Conservation (phyloP, 2,797 vertebrate genomes). For the Xyrichtys novacula region DNA sequence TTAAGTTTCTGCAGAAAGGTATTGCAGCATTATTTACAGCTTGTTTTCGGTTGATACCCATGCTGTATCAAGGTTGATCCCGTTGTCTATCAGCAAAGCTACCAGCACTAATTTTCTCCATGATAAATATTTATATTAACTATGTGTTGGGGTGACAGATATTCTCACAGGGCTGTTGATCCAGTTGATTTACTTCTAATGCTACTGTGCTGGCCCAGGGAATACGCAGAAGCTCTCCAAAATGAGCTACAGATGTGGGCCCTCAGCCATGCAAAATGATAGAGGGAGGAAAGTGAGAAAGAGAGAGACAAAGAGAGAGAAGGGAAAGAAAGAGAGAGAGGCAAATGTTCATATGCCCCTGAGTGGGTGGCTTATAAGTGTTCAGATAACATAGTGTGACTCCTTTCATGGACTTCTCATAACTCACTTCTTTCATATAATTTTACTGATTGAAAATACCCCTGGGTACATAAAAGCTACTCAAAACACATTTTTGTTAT, state of each 20-base stretch:
- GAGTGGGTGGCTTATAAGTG: constrained; percentile 60
- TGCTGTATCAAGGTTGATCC: constrained; percentile 8
- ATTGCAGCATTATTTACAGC: constrained; percentile 27
- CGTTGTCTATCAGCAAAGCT: constrained; percentile 46
- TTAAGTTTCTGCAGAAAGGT: constrained; percentile 4
- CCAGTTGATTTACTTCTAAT: constrained; percentile 75
- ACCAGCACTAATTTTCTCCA: constrained; percentile 30
- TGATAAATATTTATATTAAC: constrained; percentile 56
- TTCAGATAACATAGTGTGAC: constrained; percentile 55
- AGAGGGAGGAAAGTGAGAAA: constrained; percentile 39
- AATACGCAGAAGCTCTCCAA: constrained; percentile 72
- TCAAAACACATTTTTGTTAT: constrained; percentile 42
- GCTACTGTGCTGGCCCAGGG: constrained; percentile 79
- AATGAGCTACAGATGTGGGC: constrained; percentile 83
- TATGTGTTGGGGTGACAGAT: constrained; percentile 34
- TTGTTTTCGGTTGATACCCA: constrained; percentile 28
- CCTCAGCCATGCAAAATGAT: constrained; percentile 63
- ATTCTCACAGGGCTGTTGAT: constrained; percentile 57
- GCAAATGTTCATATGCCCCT: constrained; percentile 9
- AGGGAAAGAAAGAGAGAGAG: not conserved
- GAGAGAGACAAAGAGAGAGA: constrained; percentile 6
- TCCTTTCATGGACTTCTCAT: constrained; percentile 47
- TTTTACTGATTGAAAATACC: constrained; percentile 43
- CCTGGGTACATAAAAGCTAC: constrained; percentile 5
- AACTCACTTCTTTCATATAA: constrained; percentile 38